Percentiles rank a stretch among this genome's conserved stretches.
phyloP scores from a whole-genome alignment of 2,888 invertebrate genomes.

The Athalia circularis region DNA sequence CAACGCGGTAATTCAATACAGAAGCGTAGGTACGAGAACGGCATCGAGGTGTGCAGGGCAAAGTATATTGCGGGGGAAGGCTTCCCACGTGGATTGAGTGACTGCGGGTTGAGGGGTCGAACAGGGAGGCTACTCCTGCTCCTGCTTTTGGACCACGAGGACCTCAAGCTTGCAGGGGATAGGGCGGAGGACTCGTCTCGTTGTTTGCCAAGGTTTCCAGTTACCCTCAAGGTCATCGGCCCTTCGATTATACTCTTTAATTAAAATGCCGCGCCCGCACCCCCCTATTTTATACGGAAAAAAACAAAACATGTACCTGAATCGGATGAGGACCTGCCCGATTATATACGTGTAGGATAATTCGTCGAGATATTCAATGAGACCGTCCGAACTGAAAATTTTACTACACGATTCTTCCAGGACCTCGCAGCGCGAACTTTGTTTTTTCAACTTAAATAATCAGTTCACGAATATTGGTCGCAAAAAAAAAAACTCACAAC shows the following conservation, averaged over 20 bases:
- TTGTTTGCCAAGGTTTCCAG: conserved; percentile 29
- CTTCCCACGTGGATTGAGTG: conserved; percentile 73
- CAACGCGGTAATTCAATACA: conserved; percentile 36
- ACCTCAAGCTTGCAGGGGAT: neutral
- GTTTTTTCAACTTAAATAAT: no score
- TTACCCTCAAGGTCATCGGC: conserved; percentile 22
- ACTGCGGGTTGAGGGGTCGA: conserved; percentile 64
- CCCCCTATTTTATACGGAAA: no score
- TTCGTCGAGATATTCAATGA: neutral
- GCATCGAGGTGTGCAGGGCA: conserved; percentile 13
- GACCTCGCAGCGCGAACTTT: no score
- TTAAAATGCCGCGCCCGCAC: neutral
- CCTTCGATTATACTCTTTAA: neutral
- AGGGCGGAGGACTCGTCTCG: conserved; percentile 7
- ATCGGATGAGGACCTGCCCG: neutral
- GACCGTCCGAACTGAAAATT: no score
- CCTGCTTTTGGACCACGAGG: conserved; percentile 20
- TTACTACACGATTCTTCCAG: no score
- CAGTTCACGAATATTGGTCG: no score
- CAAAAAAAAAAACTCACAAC: no score
- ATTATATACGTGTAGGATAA: no score
- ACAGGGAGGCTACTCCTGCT: conserved; percentile 46
- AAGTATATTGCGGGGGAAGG: conserved; percentile 45
- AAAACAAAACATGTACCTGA: no score
- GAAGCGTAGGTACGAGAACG: neutral